Evolutionary conservation across 2,797 vertebrate genomes (phyloP).

Genomic region (Morelia viridis): DNA sequence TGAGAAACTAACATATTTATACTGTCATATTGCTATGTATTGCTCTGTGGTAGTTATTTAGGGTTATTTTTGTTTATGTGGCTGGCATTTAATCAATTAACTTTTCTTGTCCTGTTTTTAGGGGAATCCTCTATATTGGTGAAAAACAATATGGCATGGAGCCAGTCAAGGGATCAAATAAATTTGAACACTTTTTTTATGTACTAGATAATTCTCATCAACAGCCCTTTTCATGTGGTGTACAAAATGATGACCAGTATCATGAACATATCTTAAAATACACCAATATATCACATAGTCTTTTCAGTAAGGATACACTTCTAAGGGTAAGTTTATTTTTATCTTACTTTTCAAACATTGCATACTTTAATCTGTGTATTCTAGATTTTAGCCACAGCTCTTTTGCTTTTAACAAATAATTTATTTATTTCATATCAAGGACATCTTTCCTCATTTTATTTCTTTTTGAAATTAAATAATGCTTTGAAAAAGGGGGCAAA

Average conservation of each 20-base stretch:
- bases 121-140: conserved; percentile 81
- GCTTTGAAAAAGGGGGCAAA: neutral
- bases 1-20: neutral
- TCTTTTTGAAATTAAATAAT: conserved; percentile 7
- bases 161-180: conserved; percentile 71
- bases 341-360: neutral
- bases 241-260: conserved; percentile 60
- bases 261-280: conserved; percentile 31
- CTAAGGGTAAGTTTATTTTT: conserved; percentile 60
- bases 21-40: neutral
- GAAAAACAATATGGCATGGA: conserved; percentile 81
- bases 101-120: conserved; percentile 52
- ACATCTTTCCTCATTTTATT: neutral
- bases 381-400: neutral
- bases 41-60: conserved; percentile 11
- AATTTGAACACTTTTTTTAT: conserved; percentile 81
- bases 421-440: neutral
- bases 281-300: conserved; percentile 30
- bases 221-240: conserved; percentile 73
- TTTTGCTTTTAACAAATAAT: neutral
- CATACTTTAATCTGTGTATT: neutral
- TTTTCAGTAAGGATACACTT: conserved; percentile 40
- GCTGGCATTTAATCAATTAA: neutral
- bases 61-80: neutral
- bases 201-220: conserved; percentile 67